Conservation (phyloP, 2,888 invertebrate genomes). For the Apantesis nais region DNA sequence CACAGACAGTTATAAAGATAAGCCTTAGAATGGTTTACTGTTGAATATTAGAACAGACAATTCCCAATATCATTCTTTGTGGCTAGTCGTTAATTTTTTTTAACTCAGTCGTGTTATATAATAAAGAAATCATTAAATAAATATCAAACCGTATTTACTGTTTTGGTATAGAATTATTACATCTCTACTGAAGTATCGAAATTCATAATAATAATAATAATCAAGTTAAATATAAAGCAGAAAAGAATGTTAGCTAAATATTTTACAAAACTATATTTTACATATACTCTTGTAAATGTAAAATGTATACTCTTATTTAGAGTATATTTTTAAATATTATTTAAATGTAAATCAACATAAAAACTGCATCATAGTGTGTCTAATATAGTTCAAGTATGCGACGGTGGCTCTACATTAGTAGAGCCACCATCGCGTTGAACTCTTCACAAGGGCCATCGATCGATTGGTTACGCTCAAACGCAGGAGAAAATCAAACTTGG, state of each 20-base stretch:
- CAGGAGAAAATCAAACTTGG: slow-evolving; percentile 63
- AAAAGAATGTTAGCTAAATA: background rate
- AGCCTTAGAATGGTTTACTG: slow-evolving; percentile 54
- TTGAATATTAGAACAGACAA: slow-evolving; percentile 52
- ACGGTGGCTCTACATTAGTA: no score
- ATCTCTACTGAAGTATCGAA: background rate
- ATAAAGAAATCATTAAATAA: no score
- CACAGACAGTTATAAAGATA: slow-evolving; percentile 62
- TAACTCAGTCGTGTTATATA: background rate
- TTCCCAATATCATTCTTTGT: slow-evolving; percentile 31
- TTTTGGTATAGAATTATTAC: background rate
- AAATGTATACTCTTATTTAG: background rate
- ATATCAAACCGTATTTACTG: background rate
- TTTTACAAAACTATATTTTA: background rate
- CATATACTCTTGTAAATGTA: background rate
- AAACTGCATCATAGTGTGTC: slow-evolving; percentile 23
- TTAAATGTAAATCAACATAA: slow-evolving; percentile 13
- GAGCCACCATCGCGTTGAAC: slow-evolving; percentile 68
- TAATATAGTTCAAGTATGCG: slow-evolving; percentile 19
- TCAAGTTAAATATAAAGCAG: background rate
- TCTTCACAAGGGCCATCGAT: slow-evolving; percentile 76
- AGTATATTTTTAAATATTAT: background rate
- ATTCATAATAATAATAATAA: background rate
- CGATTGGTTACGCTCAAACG: slow-evolving; percentile 73
- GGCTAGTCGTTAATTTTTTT: background rate